Percentiles rank a stretch among this genome's conserved stretches.
These are phyloP conservation scores for Masticophis lateralis DNA, from an alignment of 2,797 vertebrate genomes.

Conservation along the genomic window DNA sequence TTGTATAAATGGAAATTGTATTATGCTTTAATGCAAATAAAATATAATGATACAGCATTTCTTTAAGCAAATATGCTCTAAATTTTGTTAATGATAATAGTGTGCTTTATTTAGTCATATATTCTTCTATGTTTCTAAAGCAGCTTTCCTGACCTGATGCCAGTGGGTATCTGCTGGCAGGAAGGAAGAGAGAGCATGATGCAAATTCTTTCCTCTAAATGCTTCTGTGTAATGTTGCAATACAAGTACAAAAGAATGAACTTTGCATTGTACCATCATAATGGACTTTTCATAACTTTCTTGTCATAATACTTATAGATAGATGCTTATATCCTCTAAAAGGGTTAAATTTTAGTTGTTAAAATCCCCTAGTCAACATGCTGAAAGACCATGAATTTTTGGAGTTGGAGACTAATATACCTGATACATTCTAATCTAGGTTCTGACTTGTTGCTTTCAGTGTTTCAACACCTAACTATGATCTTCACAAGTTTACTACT, in stretches of 20 bases:
- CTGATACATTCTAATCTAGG: not conserved
- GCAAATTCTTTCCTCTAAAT: not conserved
- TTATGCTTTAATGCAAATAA: not conserved
- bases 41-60: not conserved
- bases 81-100: not conserved
- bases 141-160: not conserved
- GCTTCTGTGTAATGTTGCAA: not conserved
- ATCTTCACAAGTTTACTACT: not conserved
- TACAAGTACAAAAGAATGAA: not conserved
- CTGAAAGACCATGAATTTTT: not conserved
- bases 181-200: not conserved
- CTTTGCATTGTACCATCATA: not conserved
- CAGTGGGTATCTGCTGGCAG: not conserved
- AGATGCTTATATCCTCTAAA: not conserved
- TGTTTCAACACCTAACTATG: slow-evolving; percentile 1
- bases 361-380: not conserved
- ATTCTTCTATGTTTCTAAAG: not conserved
- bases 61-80: not conserved
- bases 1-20: not conserved
- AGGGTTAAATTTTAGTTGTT: not conserved
- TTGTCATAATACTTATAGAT: not conserved
- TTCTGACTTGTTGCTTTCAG: not conserved
- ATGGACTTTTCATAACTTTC: not conserved
- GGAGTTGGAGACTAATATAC: not conserved
- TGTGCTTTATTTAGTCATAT: not conserved